Conservation (phyloP, 2,888 invertebrate species). For the Synanthedon andrenaeformis region DNA sequence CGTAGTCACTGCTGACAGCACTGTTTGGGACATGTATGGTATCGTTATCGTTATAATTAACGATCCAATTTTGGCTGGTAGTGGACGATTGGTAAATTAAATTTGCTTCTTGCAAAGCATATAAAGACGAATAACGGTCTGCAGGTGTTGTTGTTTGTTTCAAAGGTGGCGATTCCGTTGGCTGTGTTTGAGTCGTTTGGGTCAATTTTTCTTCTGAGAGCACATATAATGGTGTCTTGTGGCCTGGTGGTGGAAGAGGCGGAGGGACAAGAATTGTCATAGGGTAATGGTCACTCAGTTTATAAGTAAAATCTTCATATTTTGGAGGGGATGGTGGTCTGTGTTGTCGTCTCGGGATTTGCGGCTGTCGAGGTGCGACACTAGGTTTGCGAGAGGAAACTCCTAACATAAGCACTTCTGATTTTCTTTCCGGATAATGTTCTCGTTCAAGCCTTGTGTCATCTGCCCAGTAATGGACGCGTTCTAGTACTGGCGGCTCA, state of each 20-base stretch:
- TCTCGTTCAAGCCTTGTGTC: conserved; percentile 71
- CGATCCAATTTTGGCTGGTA: conserved; percentile 56
- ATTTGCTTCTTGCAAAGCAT: conserved; percentile 72
- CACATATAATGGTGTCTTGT: conserved; percentile 41
- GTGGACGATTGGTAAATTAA: conserved; percentile 75
- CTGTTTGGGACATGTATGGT: conserved; percentile 32
- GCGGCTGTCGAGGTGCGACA: conserved; percentile 58
- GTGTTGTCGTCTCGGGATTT: conserved; percentile 20
- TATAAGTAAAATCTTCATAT: conserved; percentile 65
- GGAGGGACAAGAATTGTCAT: conserved; percentile 79
- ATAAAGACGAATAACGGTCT: conserved; percentile 45
- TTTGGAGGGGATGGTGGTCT: conserved; percentile 32
- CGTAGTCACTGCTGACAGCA: conserved; percentile 55
- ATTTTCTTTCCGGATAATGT: conserved; percentile 69
- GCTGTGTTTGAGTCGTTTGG: conserved; percentile 20
- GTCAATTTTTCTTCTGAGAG: conserved; percentile 32
- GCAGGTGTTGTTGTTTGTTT: conserved; percentile 20
- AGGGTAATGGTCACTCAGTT: conserved; percentile 67
- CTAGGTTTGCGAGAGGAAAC: conserved; percentile 77
- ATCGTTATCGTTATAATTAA: conserved; percentile 36
- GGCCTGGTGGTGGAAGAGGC: conserved; percentile 66
- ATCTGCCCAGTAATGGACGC: conserved; percentile 85
- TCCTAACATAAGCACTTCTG: conserved; percentile 77
- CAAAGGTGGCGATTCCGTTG: conserved; percentile 22
- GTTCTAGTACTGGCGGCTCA: conserved; percentile 82